A percentile compares a stretch with the other conserved stretches of the same genome.
Evolutionary conservation across 2,113 vertebrate species (phyloP).

Genomic region (Oriolus oriolus): DNA sequence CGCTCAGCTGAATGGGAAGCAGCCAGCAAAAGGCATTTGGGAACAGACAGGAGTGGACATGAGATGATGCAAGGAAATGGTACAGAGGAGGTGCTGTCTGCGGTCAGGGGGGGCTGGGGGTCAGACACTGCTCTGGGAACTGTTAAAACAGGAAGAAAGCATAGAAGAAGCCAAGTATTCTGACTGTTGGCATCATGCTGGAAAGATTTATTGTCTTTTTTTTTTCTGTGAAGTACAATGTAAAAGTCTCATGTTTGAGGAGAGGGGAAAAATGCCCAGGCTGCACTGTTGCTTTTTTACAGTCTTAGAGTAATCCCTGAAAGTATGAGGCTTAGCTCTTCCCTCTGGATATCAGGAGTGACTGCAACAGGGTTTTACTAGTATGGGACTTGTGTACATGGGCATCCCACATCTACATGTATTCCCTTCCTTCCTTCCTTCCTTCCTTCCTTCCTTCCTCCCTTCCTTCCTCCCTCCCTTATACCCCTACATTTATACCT

Average conservation of each 20-base stretch:
- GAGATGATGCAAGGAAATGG: not conserved
- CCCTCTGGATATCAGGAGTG: not conserved
- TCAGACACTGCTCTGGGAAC: not conserved
- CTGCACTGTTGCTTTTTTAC: not conserved
- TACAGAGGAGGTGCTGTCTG: not conserved
- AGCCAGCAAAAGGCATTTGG: not conserved
- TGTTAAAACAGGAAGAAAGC: not conserved
- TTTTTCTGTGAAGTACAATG: not conserved
- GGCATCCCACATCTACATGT: not conserved
- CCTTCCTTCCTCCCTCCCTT: too few species aligned
- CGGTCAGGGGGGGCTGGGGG: not conserved
- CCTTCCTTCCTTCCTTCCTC: not conserved
- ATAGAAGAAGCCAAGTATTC: not conserved
- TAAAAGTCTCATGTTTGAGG: not conserved
- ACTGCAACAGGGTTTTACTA: not conserved
- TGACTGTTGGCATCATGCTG: not conserved
- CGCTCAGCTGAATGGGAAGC: not conserved
- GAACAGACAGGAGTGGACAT: fast-evolving
- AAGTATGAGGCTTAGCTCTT: not conserved
- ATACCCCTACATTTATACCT: not conserved
- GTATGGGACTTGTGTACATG: not conserved
- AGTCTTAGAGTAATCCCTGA: not conserved
- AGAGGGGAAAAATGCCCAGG: not conserved
- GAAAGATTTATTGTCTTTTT: not conserved
- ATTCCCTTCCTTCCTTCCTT: too few species aligned